Conservation (phyloP, 1,140 invertebrate species). For the Wiebesia pumilae region DNA sequence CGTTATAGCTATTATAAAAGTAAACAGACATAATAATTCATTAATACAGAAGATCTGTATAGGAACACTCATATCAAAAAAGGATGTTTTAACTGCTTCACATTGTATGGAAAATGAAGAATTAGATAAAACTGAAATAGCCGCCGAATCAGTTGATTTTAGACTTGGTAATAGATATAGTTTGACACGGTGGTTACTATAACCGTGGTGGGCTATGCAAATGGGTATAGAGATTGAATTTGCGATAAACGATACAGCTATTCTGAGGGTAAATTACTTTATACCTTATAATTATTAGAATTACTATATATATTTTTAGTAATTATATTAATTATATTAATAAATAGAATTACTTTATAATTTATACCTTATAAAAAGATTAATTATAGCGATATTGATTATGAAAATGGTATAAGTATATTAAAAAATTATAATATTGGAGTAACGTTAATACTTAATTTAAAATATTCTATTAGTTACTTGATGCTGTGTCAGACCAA, state of each 20-base stretch:
- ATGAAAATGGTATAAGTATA: no score
- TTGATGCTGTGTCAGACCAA: no score
- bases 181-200: background rate
- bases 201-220: background rate
- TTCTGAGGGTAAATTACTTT: background rate
- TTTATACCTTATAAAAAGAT: no score
- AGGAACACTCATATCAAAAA: background rate
- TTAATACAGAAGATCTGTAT: background rate
- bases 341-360: no score
- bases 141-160: background rate
- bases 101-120: slow-evolving; percentile 5
- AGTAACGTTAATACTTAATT: no score
- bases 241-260: background rate
- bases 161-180: background rate
- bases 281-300: background rate
- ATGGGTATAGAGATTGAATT: background rate
- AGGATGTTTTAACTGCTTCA: slow-evolving; percentile 11
- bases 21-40: background rate
- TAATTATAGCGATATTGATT: no score
- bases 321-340: no score
- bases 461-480: no score
- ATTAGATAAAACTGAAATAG: background rate
- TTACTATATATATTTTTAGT: no score
- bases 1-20: background rate
- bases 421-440: no score